Conservation (phyloP, 2,113 vertebrate species). For the Carollia perspicillata region DNA sequence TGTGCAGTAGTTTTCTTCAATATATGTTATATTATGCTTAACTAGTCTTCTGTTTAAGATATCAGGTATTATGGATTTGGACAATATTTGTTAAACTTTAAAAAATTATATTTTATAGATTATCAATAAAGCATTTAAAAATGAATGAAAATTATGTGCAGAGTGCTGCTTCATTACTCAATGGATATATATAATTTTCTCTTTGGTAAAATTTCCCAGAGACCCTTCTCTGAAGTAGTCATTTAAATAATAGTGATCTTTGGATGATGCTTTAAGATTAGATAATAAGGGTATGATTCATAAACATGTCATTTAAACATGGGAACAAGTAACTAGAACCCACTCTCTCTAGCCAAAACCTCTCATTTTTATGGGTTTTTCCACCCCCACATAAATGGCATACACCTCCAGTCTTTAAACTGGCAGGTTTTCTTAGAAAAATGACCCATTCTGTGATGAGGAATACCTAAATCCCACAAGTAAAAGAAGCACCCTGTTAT, state of each 20-base stretch:
- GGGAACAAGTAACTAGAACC: conserved; percentile 60
- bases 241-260: conserved; percentile 76
- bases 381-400: conserved; percentile 52
- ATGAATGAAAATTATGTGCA: conserved; percentile 61
- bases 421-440: conserved; percentile 76
- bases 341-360: conserved; percentile 44
- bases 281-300: conserved; percentile 69
- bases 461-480: conserved; percentile 75
- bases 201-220: conserved; percentile 65
- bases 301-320: conserved; percentile 68
- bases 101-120: conserved; percentile 81
- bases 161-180: conserved; percentile 47
- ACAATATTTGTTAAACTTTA: conserved; percentile 62
- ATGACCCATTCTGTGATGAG: conserved; percentile 66
- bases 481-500: conserved; percentile 69
- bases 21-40: conserved; percentile 81
- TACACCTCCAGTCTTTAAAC: conserved; percentile 74
- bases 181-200: conserved; percentile 75
- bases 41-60: conserved; percentile 76
- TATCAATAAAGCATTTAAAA: conserved; percentile 60
- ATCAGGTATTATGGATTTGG: conserved; percentile 75
- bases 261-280: conserved; percentile 70
- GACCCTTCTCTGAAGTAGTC: conserved; percentile 53
- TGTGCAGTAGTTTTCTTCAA: conserved; percentile 80
- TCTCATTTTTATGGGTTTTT: conserved; percentile 69